Percentiles rank a stretch among this genome's conserved stretches.
These are phyloP conservation scores for Bombus sylvicola DNA, from an alignment of 1,140 invertebrate genomes.

Conservation along the genomic window DNA sequence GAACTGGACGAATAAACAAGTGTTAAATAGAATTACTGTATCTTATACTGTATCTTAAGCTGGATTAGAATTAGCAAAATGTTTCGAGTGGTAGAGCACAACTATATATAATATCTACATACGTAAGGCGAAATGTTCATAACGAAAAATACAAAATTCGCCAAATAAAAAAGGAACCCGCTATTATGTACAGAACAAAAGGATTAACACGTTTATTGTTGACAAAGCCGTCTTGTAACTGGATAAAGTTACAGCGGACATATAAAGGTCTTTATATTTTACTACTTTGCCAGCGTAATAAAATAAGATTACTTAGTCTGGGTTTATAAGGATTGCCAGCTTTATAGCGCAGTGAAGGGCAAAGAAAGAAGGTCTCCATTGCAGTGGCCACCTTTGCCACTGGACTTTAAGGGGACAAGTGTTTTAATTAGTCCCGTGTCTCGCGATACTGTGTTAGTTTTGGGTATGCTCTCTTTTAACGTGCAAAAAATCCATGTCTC, in stretches of 20 bases:
- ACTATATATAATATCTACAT: neutral
- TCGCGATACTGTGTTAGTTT: slow-evolving; percentile 10
- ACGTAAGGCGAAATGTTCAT: neutral
- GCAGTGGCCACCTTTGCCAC: slow-evolving; percentile 1
- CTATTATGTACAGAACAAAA: neutral
- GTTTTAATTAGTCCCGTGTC: slow-evolving; percentile 40
- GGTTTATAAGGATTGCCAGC: slow-evolving; percentile 57
- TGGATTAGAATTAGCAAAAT: no score
- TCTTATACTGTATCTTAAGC: no score
- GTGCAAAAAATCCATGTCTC: neutral
- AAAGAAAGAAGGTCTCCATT: neutral
- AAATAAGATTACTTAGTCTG: slow-evolving; percentile 60
- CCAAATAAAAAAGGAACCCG: neutral
- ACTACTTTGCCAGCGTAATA: slow-evolving; percentile 62
- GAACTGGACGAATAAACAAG: no score
- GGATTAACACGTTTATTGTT: slow-evolving; percentile 24
- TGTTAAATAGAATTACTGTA: no score
- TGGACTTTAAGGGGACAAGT: slow-evolving; percentile 13
- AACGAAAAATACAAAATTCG: neutral
- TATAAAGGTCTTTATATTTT: slow-evolving; percentile 20
- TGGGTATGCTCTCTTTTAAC: neutral
- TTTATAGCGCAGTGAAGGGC: slow-evolving; percentile 20
- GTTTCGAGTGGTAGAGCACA: no score
- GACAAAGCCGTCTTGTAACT: slow-evolving; percentile 8
- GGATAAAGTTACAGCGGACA: slow-evolving; percentile 9